phyloP scores from a whole-genome alignment of 2,797 vertebrate genomes.

The Eupleurogrammus muticus region DNA sequence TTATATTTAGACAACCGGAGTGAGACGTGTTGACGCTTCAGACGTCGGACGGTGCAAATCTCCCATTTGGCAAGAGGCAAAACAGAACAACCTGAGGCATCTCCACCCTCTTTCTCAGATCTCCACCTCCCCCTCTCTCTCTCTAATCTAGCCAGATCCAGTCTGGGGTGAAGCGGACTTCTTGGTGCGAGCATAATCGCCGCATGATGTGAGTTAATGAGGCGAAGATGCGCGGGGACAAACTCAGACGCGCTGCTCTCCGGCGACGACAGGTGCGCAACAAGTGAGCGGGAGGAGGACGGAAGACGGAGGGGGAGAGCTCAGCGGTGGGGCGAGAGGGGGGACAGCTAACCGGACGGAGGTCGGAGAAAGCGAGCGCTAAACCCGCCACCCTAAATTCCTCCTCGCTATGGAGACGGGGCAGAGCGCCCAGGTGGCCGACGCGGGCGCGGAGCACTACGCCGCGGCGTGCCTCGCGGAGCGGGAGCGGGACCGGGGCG shows the following conservation, averaged over 20 bases:
- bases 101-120: not conserved
- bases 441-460: conserved; percentile 72
- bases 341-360: conserved; percentile 23
- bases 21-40: conserved; percentile 52
- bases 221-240: conserved; percentile 74
- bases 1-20: conserved; percentile 66
- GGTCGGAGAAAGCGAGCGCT: conserved; percentile 19
- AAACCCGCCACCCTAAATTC: too few relatives aligned
- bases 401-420: conserved; percentile 72
- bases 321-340: conserved; percentile 37
- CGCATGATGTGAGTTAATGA: conserved; percentile 79
- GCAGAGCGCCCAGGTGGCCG: conserved; percentile 69
- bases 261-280: conserved; percentile 63
- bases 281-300: conserved; percentile 56
- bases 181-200: conserved; percentile 81
- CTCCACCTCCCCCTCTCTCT: not conserved
- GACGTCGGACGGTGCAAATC: not conserved
- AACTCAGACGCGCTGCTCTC: conserved; percentile 66
- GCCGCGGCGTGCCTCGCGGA: conserved; percentile 52
- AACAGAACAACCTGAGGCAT: not conserved
- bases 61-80: not conserved
- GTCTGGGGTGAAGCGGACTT: conserved; percentile 63
- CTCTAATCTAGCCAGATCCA: conserved; percentile 77
- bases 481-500: conserved; percentile 67
- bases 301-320: conserved; percentile 30